Evolutionary conservation across 1,140 invertebrate genomes (phyloP).

Genomic region (Diachasma alloeum): DNA sequence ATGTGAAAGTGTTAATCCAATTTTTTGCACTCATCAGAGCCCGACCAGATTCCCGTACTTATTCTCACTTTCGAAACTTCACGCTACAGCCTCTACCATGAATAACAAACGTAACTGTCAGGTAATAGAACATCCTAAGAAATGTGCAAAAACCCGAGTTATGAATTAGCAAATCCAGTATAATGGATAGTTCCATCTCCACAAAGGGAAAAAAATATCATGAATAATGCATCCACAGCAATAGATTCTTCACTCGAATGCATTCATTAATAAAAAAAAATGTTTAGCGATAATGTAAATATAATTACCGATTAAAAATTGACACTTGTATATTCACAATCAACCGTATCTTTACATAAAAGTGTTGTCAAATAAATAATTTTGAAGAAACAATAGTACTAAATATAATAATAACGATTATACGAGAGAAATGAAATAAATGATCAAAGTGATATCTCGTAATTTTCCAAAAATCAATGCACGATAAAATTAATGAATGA

Average conservation of each 20-base stretch:
- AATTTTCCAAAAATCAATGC: no score
- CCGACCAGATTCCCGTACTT: background rate
- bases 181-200: no score
- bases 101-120: background rate
- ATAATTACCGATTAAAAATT: background rate
- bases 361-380: no score
- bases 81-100: background rate
- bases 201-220: background rate
- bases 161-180: no score
- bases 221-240: background rate
- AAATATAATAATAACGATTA: no score
- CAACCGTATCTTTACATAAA: no score
- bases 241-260: background rate
- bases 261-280: background rate
- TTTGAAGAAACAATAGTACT: no score
- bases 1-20: slow-evolving; percentile 10
- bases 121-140: background rate
- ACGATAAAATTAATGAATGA: background rate
- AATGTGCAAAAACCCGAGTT: background rate
- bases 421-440: no score
- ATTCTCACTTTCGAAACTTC: slow-evolving; percentile 5
- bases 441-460: no score
- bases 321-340: no score
- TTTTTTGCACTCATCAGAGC: slow-evolving; percentile 10
- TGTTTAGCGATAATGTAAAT: background rate